Base-by-base conservation (phyloP, 2,797 vertebrate genomes). In the Hypotaenidia okinawae region DNA sequence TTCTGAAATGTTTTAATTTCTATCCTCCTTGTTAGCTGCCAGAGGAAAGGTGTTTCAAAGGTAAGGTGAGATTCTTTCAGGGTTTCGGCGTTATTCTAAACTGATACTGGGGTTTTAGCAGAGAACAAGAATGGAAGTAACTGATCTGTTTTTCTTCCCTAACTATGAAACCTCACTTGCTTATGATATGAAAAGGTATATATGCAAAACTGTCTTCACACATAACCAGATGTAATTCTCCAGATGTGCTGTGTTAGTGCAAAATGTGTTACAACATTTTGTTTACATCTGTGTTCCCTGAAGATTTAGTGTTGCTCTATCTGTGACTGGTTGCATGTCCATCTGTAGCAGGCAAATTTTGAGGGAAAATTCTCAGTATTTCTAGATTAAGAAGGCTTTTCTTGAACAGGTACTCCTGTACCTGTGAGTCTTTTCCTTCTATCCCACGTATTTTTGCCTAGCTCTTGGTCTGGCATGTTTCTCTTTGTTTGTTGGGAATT, bases 181-280 rank as follows among this genome's bases (percentile, higher is more conserved):
- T 84, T 62, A n/a, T 25, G 30, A 25, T 25, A 16, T 24, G 17
- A 66, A 49, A 66, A 43, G n/a, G 6, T 0, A 0, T 57, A 22
- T 57, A 30, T 70, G 33, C 63, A 61, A 64, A 84, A 63, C 19
- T 37, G 6, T 23, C 45, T 55, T 84, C 35, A 9, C 18, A 5
- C 3, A 6, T 55, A n/a, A 52, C 59, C 63, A 58, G 55, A 33
- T 68, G 18, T 70, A 22, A 22, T 9, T 61, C 47, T 74, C 22
- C 8, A 5, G 25, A 11, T 84, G 72, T 55, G 51, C 68, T 41
- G 39, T 67, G 73, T 33, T 59, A 23, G 59, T 77, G 32, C 68
- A 86, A 54, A 84, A 76, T 2, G 1, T 28, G 27, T 58, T 15
- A 7, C 6, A 32, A 33, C 9, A 9, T n/a, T 87, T 43, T 77